Evolutionary conservation across 1,140 invertebrate genomes (phyloP).

Genomic region (Dendrolimus punctatus): DNA sequence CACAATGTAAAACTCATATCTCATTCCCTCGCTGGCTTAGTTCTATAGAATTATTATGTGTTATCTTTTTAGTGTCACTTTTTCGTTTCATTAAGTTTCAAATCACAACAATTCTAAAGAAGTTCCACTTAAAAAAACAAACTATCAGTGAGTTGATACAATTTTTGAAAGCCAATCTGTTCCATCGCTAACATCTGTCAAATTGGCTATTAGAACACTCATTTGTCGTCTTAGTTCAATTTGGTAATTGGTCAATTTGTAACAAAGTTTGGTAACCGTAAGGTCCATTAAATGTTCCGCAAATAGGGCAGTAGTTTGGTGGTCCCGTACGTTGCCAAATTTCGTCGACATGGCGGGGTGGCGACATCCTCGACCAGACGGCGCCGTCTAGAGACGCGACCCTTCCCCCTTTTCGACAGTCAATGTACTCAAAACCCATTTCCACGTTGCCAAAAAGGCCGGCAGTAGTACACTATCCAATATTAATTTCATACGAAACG

Average conservation of each 20-base stretch:
- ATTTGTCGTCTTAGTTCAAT: background rate
- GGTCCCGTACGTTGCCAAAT: conserved; percentile 20
- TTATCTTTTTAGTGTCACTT: too few species aligned
- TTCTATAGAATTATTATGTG: too few species aligned
- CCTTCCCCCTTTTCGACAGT: conserved; percentile 12
- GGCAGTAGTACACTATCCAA: too few species aligned
- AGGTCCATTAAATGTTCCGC: conserved; percentile 17
- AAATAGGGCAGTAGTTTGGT: conserved; percentile 15
- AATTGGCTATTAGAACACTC: background rate
- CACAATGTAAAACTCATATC: too few species aligned
- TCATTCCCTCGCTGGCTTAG: too few species aligned
- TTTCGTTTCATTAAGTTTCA: too few species aligned
- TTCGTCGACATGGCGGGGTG: conserved; percentile 8
- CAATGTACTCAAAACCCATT: conserved; percentile 13
- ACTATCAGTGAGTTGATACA: too few species aligned
- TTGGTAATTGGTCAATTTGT: conserved; percentile 14
- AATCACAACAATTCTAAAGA: too few species aligned
- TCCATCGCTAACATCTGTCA: too few species aligned
- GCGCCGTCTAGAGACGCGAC: conserved; percentile 11
- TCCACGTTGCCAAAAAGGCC: background rate
- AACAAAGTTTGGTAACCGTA: conserved; percentile 11
- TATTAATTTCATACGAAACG: too few species aligned
- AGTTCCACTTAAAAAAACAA: too few species aligned
- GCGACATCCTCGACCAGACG: conserved; percentile 7
- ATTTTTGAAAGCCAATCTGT: too few species aligned